Percentiles rank a stretch among this genome's conserved stretches.
phyloP scores from a whole-genome alignment of 2,113 vertebrate genomes.

The Heterochromis multidens region DNA sequence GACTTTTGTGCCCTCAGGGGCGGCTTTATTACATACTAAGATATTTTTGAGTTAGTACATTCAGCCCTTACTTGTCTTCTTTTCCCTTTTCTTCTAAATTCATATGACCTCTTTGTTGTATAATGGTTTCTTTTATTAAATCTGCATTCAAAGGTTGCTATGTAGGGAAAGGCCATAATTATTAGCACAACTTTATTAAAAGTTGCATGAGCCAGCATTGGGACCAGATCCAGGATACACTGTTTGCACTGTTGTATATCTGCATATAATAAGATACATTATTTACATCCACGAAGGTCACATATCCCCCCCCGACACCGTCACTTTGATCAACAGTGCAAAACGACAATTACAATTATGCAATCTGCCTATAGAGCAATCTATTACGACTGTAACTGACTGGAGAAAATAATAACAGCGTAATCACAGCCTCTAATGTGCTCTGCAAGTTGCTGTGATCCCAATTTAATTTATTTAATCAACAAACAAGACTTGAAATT shows the following conservation, averaged over 20 bases:
- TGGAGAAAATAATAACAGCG: slow-evolving; percentile 28
- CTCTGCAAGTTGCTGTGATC: slow-evolving; percentile 42
- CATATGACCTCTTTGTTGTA: neutral
- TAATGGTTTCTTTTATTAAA: neutral
- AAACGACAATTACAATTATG: neutral
- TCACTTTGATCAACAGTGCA: neutral
- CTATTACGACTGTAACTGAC: slow-evolving; percentile 34
- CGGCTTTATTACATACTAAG: neutral
- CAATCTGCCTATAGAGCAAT: slow-evolving; percentile 20
- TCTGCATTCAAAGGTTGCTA: neutral
- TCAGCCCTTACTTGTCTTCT: neutral
- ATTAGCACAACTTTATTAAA: neutral
- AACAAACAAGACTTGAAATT: slow-evolving; percentile 27
- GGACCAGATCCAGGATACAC: neutral
- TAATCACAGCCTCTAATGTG: slow-evolving; percentile 40
- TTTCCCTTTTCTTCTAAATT: neutral
- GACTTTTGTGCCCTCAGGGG: neutral
- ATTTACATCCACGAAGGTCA: neutral
- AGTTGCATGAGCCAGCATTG: neutral
- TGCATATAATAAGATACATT: neutral
- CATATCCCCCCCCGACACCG: neutral
- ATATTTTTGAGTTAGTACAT: neutral
- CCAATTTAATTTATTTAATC: slow-evolving; percentile 49
- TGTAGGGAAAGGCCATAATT: neutral
- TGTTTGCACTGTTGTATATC: neutral